These are phyloP conservation scores for Poeciliopsis gracilis DNA, from an alignment of 2,797 vertebrate species.

Conservation along the genomic window DNA sequence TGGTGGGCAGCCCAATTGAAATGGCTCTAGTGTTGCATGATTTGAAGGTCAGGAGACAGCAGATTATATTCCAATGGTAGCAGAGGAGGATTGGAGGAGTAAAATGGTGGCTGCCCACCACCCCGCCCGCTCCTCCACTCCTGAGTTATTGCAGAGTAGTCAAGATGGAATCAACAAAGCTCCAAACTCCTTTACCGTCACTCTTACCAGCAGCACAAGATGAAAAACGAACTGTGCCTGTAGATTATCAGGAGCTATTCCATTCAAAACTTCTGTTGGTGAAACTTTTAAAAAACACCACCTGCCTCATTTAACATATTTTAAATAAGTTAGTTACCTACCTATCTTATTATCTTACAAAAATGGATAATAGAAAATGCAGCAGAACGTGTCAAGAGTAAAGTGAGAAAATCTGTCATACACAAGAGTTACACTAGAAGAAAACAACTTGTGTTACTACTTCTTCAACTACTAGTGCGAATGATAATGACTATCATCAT, in stretches of 20 bases:
- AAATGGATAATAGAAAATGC: slow-evolving; percentile 16
- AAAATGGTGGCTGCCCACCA: slow-evolving; percentile 70
- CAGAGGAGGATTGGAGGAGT: slow-evolving; percentile 76
- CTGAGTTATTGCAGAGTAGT: slow-evolving; percentile 79
- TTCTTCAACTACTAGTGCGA: not conserved
- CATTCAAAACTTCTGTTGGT: slow-evolving; percentile 35
- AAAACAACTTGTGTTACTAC: not conserved
- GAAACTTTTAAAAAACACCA: slow-evolving; percentile 37
- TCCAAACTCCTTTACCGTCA: slow-evolving; percentile 72
- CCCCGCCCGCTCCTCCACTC: slow-evolving; percentile 51
- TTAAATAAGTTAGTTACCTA: not conserved
- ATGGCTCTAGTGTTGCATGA: slow-evolving; percentile 83
- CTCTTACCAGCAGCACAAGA: slow-evolving; percentile 66
- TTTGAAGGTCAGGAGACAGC: slow-evolving; percentile 87
- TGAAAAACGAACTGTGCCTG: slow-evolving; percentile 50
- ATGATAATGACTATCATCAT: not conserved
- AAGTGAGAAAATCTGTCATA: slow-evolving; percentile 19
- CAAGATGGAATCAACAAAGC: slow-evolving; percentile 79
- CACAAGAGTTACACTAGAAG: not conserved
- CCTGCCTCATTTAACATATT: not conserved
- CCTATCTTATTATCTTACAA: slow-evolving; percentile 17
- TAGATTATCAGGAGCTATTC: slow-evolving; percentile 63
- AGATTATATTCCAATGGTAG: slow-evolving; percentile 83
- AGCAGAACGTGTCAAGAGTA: slow-evolving; percentile 15
- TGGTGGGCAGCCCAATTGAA: slow-evolving; percentile 84